A percentile compares a stretch with the other conserved stretches of the same genome.
These are phyloP conservation scores for Chaetorhynchus papuensis DNA, from an alignment of 2,113 vertebrate genomes.

Conservation along the genomic window DNA sequence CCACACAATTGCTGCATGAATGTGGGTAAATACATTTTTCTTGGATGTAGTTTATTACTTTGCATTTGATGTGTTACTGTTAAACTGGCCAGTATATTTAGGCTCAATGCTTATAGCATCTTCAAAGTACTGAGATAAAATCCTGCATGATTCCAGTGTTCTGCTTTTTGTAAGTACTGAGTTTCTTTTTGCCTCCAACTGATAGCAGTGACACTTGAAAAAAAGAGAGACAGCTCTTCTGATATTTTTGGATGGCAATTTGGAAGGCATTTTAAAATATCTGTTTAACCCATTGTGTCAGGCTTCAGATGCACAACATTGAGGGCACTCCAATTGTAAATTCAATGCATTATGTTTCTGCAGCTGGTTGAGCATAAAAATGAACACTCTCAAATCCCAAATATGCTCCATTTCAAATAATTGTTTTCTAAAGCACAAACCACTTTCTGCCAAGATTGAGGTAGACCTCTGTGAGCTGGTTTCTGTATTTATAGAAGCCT, in stretches of 20 bases:
- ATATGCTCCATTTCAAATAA: neutral
- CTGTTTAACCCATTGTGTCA: neutral
- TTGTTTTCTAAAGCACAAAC: neutral
- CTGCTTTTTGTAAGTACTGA: neutral
- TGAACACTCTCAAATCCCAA: neutral
- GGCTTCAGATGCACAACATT: neutral
- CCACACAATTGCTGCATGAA: neutral
- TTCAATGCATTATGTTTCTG: neutral
- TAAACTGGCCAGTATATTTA: neutral
- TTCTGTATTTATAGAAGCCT: conserved; percentile 47
- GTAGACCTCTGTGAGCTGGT: conserved; percentile 2
- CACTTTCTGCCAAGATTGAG: conserved; percentile 50
- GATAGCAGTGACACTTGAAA: neutral
- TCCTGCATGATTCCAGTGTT: neutral
- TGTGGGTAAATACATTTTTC: neutral
- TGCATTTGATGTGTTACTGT: neutral
- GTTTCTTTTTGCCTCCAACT: neutral
- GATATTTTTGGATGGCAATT: conserved; percentile 10
- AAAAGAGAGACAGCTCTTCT: neutral
- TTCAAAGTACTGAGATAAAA: neutral
- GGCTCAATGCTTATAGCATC: neutral
- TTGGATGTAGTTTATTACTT: neutral
- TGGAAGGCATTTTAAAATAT: neutral
- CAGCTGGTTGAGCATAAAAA: conserved; percentile 19
- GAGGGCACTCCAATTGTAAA: neutral